Base-by-base conservation (phyloP, 2,113 vertebrate species). In the Nothobranchius kuhntae region DNA sequence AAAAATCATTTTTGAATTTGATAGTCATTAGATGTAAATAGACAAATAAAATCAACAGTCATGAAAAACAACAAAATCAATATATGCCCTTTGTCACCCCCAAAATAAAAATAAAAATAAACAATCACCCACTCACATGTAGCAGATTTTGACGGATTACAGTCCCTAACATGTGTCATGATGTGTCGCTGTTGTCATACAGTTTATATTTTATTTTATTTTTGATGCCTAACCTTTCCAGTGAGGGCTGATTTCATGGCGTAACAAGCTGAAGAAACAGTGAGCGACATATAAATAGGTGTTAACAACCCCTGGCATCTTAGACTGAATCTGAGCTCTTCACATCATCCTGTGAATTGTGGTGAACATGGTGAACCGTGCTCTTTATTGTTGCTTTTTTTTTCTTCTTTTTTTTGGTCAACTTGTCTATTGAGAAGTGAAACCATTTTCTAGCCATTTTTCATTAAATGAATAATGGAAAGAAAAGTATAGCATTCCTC, bases 1-100 rank as follows among this genome's bases (percentile, higher is more conserved):
- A 79, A 81, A 81, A 87, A 89, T 86, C 42, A 90, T 88, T 76
- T 86, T 76, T 86, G 84, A 68, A 91, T 89, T 86, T 91, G 88
- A 92, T 92, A 92, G 91, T 91, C 84, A 89, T 92, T 91, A 91
- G 87, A 92, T 87, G 86, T 90, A 86, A 89, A 92, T 84, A 85
- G 75, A 88, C 75, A 86, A 73, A 57, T 5, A 47, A 83, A 82
- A 86, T 83, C 78, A 84, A 87, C 24, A 78, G 58, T 74, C 73
- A 90, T 77, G 65, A 85, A 82, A 89, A 30, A 30, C 30, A 30
- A 30, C 30, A 30, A 81, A 78, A 90, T 88, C 65, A 84, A 87
- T 53, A 63, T 90, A 90, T 93, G 92, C 93, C 93, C 92, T 92
- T 87, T 79, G 78, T 85, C 65, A 63, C 46, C 53, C 7, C 44